Evolutionary conservation across 2,113 vertebrate genomes (phyloP).

Genomic region (Scomber scombrus): DNA sequence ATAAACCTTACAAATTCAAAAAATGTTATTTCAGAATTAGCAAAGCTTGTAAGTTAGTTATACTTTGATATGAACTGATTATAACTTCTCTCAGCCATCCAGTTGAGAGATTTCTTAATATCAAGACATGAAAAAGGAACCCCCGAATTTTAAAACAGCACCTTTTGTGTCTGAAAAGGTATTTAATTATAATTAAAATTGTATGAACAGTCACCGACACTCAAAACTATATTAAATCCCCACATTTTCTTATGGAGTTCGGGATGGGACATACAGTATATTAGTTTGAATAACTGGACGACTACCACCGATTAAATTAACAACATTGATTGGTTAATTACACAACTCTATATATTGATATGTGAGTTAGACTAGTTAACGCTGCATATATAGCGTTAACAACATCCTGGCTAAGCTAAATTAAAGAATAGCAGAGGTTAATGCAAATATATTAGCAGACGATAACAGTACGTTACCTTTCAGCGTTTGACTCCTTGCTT

Average conservation of each 20-base stretch:
- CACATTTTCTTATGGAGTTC: neutral
- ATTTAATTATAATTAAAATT: too few relatives aligned
- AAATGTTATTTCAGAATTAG: too few relatives aligned
- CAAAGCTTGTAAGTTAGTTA: too few relatives aligned
- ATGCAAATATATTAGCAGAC: constrained; percentile 10
- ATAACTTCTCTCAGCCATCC: too few relatives aligned
- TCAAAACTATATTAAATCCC: neutral
- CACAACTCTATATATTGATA: neutral
- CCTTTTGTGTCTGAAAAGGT: neutral
- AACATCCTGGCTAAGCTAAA: neutral
- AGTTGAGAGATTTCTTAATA: neutral
- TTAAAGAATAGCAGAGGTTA: neutral
- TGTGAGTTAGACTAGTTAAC: neutral
- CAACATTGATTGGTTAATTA: neutral
- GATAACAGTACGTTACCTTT: constrained; percentile 50
- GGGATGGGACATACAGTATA: neutral
- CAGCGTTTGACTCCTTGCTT: neutral
- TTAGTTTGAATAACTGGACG: neutral
- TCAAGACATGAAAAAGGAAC: neutral
- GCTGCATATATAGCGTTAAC: neutral
- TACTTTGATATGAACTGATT: neutral
- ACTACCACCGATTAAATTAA: neutral
- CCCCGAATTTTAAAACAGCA: neutral
- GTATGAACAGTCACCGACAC: neutral
- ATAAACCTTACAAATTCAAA: neutral